phyloP scores from a whole-genome alignment of 2,113 vertebrate genomes.

The Tragulus kanchil region DNA sequence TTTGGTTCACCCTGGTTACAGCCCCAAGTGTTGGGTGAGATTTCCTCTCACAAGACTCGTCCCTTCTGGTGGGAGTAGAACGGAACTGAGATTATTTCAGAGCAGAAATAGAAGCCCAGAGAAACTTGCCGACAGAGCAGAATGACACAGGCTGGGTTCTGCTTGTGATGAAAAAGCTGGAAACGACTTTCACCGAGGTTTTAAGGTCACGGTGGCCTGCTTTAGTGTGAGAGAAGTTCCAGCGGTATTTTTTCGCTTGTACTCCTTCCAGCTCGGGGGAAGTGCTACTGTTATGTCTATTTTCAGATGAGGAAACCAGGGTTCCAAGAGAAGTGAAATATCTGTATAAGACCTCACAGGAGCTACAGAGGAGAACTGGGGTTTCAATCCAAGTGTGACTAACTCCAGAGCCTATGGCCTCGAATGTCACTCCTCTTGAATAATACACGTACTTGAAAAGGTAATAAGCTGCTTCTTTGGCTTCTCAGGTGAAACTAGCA shows the following conservation, averaged over 20 bases:
- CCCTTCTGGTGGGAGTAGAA: background rate
- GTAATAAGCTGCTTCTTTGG: background rate
- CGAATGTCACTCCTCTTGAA: background rate
- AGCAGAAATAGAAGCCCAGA: background rate
- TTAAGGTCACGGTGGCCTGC: background rate
- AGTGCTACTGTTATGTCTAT: background rate
- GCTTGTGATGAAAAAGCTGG: conserved; percentile 36
- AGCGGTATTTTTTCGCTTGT: background rate
- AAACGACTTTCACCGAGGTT: background rate
- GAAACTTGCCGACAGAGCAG: background rate
- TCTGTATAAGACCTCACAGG: background rate
- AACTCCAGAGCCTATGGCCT: background rate
- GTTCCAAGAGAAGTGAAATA: background rate
- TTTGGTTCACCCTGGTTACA: conserved; percentile 71
- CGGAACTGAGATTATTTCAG: conserved; percentile 40
- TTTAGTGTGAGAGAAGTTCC: background rate
- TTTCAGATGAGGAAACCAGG: background rate
- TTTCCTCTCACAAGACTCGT: conserved; percentile 43
- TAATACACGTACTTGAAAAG: background rate
- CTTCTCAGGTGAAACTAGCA: background rate
- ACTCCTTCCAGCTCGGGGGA: background rate
- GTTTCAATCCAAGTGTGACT: background rate
- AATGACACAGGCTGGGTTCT: background rate
- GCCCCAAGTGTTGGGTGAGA: background rate
- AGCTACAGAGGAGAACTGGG: background rate